phyloP scores from a whole-genome alignment of 1,140 invertebrate species.

The Lycorma delicatula region DNA sequence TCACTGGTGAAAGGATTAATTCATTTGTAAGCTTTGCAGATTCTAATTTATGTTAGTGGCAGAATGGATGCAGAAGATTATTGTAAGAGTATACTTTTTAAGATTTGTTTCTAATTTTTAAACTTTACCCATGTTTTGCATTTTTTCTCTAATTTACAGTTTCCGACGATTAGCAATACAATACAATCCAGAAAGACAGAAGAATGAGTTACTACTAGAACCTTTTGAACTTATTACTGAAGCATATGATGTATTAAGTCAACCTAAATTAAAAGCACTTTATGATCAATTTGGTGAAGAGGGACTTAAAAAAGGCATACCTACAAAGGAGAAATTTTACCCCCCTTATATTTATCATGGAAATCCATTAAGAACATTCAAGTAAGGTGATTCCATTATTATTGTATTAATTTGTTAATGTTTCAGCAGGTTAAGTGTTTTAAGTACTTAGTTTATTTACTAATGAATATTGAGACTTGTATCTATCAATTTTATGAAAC shows the following conservation, averaged over 20 bases:
- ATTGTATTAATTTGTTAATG: background rate
- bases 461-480: too few relatives aligned
- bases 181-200: conserved; percentile 47
- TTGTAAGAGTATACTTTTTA: too few relatives aligned
- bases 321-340: conserved; percentile 52
- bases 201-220: conserved; percentile 20
- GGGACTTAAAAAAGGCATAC: conserved; percentile 68
- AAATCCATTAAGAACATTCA: conserved; percentile 72
- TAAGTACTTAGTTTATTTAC: too few relatives aligned
- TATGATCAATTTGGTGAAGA: conserved; percentile 87
- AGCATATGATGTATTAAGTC: conserved; percentile 72
- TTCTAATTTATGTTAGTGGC: too few relatives aligned
- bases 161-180: conserved; percentile 56
- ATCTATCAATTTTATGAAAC: too few relatives aligned
- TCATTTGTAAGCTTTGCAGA: too few relatives aligned
- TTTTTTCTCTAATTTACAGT: conserved; percentile 34
- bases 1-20: too few relatives aligned
- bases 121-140: too few relatives aligned
- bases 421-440: too few relatives aligned
- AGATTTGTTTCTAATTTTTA: too few relatives aligned
- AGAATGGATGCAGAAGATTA: too few relatives aligned
- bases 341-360: conserved; percentile 73
- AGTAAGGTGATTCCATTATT: conserved; percentile 31
- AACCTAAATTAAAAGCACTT: conserved; percentile 59
- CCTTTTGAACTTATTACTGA: conserved; percentile 48